A percentile compares a stretch with the other conserved stretches of the same genome.
Conservation (phyloP, 2,797 vertebrate species). For the Crocidura indochinensis region DNA sequence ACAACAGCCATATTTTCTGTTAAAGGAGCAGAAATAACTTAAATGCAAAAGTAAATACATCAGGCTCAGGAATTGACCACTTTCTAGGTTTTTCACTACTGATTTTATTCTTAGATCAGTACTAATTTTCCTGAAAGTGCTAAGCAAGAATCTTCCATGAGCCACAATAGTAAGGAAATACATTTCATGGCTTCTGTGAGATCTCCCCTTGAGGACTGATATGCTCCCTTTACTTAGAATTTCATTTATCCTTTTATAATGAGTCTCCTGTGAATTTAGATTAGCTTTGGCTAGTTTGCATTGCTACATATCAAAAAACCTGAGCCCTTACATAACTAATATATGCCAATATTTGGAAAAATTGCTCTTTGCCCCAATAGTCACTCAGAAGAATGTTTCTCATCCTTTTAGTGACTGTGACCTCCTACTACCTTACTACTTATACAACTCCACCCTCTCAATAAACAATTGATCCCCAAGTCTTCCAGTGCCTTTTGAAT, state of each 20-base stretch:
- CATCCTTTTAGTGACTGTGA: too few relatives aligned
- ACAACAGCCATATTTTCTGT: neutral
- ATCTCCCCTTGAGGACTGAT: neutral
- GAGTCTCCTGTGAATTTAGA: neutral
- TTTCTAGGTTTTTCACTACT: neutral
- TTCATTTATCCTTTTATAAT: neutral
- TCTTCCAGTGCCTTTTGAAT: too few relatives aligned
- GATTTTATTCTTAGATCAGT: neutral
- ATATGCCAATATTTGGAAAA: constrained; percentile 3
- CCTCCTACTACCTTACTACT: too few relatives aligned
- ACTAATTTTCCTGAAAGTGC: neutral
- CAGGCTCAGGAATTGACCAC: neutral
- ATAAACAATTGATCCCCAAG: too few relatives aligned
- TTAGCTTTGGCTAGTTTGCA: neutral
- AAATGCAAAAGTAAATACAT: neutral
- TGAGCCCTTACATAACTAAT: neutral
- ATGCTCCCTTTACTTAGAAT: neutral
- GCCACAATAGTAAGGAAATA: neutral
- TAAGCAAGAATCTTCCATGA: neutral
- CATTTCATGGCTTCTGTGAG: neutral
- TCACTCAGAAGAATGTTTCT: neutral
- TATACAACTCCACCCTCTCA: too few relatives aligned
- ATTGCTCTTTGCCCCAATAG: neutral
- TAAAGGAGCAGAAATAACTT: neutral
- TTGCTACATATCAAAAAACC: neutral